Evolutionary conservation across 2,113 vertebrate genomes (phyloP).

Genomic region (Isurus oxyrinchus): DNA sequence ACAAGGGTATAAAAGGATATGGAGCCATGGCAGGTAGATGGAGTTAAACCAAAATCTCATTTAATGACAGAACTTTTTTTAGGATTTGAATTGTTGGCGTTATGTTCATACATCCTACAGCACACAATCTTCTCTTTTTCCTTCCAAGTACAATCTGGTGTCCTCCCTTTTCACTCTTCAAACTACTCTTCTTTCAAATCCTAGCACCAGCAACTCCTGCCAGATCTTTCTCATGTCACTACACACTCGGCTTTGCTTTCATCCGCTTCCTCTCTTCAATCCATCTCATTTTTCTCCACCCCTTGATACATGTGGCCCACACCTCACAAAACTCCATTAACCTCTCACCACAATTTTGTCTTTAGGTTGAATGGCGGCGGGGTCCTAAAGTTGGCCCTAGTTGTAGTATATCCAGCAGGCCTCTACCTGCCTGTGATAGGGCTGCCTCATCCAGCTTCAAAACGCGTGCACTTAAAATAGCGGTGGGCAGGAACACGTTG

Average conservation of each 20-base stretch:
- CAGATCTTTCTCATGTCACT: not conserved
- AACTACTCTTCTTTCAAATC: not conserved
- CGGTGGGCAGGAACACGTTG: not conserved
- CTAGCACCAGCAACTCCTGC: not conserved
- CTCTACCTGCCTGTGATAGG: not conserved
- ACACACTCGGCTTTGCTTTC: not conserved
- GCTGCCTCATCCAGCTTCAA: not conserved
- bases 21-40: too few species aligned
- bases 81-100: not conserved
- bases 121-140: not conserved
- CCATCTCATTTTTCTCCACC: not conserved
- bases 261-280: not conserved
- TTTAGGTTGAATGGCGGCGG: not conserved
- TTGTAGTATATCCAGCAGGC: not conserved
- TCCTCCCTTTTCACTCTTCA: too few species aligned
- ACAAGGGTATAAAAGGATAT: not conserved
- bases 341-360: not conserved
- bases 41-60: not conserved
- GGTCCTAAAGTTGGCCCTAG: not conserved
- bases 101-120: too few species aligned
- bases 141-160: not conserved
- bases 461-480: not conserved
- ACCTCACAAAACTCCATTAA: not conserved
- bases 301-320: not conserved
- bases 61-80: not conserved